A percentile compares a stretch with the other conserved stretches of the same genome.
Conservation (phyloP, 2,797 vertebrate species). For the Megalops cyprinoides region DNA sequence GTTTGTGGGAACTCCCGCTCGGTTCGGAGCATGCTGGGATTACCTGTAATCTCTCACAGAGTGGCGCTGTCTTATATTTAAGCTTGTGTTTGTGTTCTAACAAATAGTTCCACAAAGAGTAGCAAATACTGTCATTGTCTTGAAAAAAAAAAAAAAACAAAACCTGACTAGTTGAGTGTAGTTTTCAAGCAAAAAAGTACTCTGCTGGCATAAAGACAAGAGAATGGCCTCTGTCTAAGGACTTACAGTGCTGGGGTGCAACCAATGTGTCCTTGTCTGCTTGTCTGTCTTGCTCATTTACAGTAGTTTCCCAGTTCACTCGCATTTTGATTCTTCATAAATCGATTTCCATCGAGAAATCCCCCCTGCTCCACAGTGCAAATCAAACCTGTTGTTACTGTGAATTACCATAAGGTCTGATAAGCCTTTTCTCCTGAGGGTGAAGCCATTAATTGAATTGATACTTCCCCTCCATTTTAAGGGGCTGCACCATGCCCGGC, state of each 20-base stretch:
- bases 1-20: constrained; percentile 3
- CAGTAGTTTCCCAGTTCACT: too few species aligned
- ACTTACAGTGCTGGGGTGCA: neutral
- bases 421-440: too few species aligned
- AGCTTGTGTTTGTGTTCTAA: constrained; percentile 30
- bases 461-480: too few species aligned
- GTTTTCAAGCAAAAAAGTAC: neutral
- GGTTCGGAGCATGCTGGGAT: constrained; percentile 21
- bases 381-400: too few species aligned
- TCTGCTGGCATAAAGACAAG: neutral
- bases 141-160: constrained; percentile 19
- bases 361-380: too few species aligned
- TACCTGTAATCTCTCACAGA: constrained; percentile 32
- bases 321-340: too few species aligned
- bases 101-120: constrained; percentile 31
- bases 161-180: neutral
- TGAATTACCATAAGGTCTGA: too few species aligned
- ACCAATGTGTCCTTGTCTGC: too few species aligned
- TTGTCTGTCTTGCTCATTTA: too few species aligned
- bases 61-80: constrained; percentile 29
- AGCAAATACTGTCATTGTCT: constrained; percentile 7
- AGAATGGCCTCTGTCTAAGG: neutral
- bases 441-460: too few species aligned
- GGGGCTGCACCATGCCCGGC: too few species aligned
- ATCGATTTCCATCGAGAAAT: too few species aligned